phyloP scores from a whole-genome alignment of 2,113 vertebrate genomes.

The Ptilorrhoa leucosticta region DNA sequence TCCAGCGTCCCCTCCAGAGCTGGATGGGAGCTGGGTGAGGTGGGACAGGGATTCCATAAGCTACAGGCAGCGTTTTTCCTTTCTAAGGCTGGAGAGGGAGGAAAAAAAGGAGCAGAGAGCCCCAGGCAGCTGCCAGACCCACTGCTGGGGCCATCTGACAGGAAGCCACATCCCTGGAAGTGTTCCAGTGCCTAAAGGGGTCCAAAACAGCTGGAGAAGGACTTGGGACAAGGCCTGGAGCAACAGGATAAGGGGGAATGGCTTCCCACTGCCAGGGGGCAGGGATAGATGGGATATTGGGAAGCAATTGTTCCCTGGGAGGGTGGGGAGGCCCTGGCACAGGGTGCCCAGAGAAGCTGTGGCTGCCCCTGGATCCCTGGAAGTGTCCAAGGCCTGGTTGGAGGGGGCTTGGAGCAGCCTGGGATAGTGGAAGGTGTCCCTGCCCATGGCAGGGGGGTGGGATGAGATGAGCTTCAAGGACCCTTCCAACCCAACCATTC shows the following conservation, averaged over 20 bases:
- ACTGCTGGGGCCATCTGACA: not conserved
- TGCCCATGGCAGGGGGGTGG: not conserved
- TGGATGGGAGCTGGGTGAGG: not conserved
- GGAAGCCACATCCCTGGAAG: not conserved
- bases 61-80: rapidly evolving
- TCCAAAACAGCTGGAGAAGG: not conserved
- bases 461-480: rapidly evolving
- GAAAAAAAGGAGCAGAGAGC: not conserved
- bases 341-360: not conserved
- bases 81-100: not conserved
- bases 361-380: not conserved
- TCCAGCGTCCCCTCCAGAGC: not conserved
- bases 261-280: not conserved
- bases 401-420: not conserved
- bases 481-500: not conserved
- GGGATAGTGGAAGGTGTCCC: not conserved
- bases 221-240: not conserved
- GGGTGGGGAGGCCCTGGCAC: not conserved
- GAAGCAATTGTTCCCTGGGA: not conserved
- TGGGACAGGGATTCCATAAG: not conserved
- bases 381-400: rapidly evolving
- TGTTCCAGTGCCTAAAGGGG: not conserved
- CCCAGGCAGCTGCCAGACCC: not conserved
- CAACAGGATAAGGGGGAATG: not conserved
- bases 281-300: not conserved